Evolutionary conservation across 2,888 invertebrate genomes (phyloP), one percentile per base, ranked within the genome.

Genomic region (Syrphus vitripennis): DNA sequence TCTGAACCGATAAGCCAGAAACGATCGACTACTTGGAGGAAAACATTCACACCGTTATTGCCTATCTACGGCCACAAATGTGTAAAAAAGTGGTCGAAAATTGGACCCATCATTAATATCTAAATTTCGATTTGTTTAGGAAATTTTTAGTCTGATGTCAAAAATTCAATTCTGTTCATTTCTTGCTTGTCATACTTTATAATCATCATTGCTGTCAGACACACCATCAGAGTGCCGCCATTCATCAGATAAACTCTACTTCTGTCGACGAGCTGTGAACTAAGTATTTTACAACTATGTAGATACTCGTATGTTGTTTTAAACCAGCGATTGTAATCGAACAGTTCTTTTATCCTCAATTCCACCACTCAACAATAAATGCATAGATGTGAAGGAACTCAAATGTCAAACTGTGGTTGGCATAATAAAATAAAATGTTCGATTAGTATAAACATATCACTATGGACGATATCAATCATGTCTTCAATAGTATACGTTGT

Each of bases 381-480:
- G n/a, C 9, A 50, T 6, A 4, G 50, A 50, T 24, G 50, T 50
- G 26, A 26, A 50, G 48, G 40, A 79, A 29, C 31, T 61, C 59
- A 26, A 70, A 14, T 57, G 16, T 50, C 29, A 55, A 45, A 53
- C 61, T 69, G 63, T 4, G 29, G 21, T 29, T 65, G 29, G 12
- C 26, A 10, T 50, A 50, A 14, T 42, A 63, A 61, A 65, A 75
- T 65, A 75, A 71, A 65, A 76, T 67, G 59, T 80, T 71, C 75
- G 71, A 76, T 76, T 80, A 71, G 55, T 48, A n/a, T n/a, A 48
- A 69, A 40, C 69, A 63, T 45, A 45, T 71, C 72, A 72, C 69
- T 9, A 74, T 24, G 69, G 24, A 19, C 50, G 24, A 50, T 50
- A 26, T 50, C 5, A 48, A 50, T 50, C 24, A n/a, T n/a, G 24